phyloP scores from a whole-genome alignment of 2,797 vertebrate genomes.

The Alca torda region DNA sequence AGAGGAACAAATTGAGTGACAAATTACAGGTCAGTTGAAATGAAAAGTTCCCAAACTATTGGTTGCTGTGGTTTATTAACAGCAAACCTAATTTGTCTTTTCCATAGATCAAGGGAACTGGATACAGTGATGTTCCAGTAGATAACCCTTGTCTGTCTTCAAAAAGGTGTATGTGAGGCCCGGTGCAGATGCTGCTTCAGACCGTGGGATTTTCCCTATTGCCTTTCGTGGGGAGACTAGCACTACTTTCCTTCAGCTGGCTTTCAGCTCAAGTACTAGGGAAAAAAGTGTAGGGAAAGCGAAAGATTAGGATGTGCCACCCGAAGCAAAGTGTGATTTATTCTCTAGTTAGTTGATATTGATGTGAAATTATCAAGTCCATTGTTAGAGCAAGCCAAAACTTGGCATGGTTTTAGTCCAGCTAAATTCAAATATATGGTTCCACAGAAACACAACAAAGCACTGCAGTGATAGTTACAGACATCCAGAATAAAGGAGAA shows the following conservation, averaged over 20 bases:
- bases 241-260: neutral
- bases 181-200: fast-evolving
- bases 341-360: conserved; percentile 48
- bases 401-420: neutral
- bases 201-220: neutral
- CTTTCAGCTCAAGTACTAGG: neutral
- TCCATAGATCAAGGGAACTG: neutral
- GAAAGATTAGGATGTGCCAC: conserved; percentile 8
- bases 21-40: neutral
- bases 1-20: neutral
- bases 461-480: conserved; percentile 1
- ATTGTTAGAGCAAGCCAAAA: conserved; percentile 51
- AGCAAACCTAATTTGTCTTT: neutral
- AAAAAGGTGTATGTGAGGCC: neutral
- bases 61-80: neutral
- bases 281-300: neutral
- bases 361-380: conserved; percentile 25
- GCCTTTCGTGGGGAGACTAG: neutral
- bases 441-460: conserved; percentile 31
- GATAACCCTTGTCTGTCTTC: neutral
- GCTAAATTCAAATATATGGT: conserved; percentile 28
- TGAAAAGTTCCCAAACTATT: neutral
- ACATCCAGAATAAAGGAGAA: conserved; percentile 15
- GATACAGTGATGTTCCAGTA: neutral
- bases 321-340: conserved; percentile 44